phyloP scores from a whole-genome alignment of 2,797 vertebrate genomes.

The Melanotaenia nigrans region DNA sequence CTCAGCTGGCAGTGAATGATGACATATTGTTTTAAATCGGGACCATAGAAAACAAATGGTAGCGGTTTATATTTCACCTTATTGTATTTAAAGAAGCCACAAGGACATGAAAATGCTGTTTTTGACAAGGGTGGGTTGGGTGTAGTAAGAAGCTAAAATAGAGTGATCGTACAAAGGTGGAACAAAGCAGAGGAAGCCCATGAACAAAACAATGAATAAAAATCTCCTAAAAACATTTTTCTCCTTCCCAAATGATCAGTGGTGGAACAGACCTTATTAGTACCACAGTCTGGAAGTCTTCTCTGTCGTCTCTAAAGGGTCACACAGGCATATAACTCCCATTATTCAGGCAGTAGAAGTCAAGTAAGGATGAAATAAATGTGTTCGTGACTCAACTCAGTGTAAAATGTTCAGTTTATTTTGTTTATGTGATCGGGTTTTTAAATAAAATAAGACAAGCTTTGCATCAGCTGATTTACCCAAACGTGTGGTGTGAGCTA shows the following conservation, averaged over 20 bases:
- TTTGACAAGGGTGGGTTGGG: conserved; percentile 16
- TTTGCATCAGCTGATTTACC: background rate
- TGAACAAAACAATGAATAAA: no score
- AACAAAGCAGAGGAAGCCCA: background rate
- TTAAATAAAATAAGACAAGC: background rate
- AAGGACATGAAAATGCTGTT: conserved; percentile 15
- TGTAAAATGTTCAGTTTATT: background rate
- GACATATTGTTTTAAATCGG: conserved; percentile 27
- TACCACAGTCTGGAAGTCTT: no score
- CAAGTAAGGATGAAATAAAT: background rate
- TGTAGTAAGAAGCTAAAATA: background rate
- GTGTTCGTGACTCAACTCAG: background rate
- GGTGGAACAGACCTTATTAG: no score
- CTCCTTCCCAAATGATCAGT: no score
- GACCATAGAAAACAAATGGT: conserved; percentile 25
- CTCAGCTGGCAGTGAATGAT: conserved; percentile 54
- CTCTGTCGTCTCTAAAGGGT: no score
- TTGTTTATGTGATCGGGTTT: background rate
- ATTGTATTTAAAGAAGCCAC: conserved; percentile 33
- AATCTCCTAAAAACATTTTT: no score
- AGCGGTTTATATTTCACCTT: conserved; percentile 33
- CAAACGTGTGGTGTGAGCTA: background rate
- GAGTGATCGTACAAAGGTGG: conserved; percentile 5
- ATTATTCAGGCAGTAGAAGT: background rate
- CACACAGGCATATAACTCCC: no score